Base-by-base conservation (phyloP, 2,888 invertebrate species). In the Athripsodes cinereus region DNA sequence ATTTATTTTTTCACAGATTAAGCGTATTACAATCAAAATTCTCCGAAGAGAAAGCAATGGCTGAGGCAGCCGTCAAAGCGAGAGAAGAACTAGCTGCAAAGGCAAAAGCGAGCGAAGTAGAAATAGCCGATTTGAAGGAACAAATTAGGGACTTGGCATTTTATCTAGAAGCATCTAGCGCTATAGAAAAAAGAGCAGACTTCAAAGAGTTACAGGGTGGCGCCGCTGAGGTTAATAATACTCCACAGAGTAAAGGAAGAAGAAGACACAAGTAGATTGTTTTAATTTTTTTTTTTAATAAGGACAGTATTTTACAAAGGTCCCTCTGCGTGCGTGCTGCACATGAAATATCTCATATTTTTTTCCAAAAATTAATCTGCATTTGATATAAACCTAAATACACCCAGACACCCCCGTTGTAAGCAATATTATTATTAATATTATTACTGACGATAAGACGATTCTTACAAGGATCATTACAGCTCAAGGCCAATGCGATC, bases 141-240 rank as follows among this genome's bases (percentile, higher is more conserved):
- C 96, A 99, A 78, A 81, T 99, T 8, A 82, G 92, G 34, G 99
- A 99, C 79, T 81, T 99, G 52, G 96, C 97, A 95, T 96, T 98
- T 77, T 96, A 90, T 72, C 84, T 99, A 67, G 93, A 96, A 65
- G 96, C 96, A 1, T 90, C 91, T 70, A 69, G 67, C 52, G 69
- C 71, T 61, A 72, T 75, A 61, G 70, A 71, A 21, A 70, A 69
- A 10, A 47, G 57, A 48, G 71, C 74, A 0, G 74, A 75, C 60
- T 62, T 70, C 31, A 68, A 70, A 57, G 71, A 71, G 35, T 47
- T 63, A 18, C 40, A 40, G 16, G 40, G 40, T 2, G 40, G 40
- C 5, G 13, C 2, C 40, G 40, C 13, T 3, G 13, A 5, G n/a
- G 5, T 40, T 5, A 26, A 53, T 31, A 40, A 19, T 2, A 40